Base-by-base conservation (phyloP, 2,888 invertebrate genomes). In the Heterodera filipjevi region DNA sequence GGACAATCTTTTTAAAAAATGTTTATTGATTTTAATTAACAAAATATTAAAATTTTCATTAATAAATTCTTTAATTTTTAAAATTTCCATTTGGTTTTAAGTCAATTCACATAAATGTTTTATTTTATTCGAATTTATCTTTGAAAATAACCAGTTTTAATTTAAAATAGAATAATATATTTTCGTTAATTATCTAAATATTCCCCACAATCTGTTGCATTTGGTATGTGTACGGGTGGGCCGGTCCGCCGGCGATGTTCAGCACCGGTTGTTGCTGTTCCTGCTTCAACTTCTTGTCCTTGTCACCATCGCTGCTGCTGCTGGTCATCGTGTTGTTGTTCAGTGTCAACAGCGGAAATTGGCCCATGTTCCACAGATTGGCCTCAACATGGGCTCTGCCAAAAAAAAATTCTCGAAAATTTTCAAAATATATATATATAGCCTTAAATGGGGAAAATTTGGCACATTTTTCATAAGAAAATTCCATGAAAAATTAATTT, bases 171-270 rank as follows among this genome's bases (percentile, higher is more conserved):
- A 6, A 8, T 44, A 32, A 27, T n/a, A 27, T 27, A 59, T n/a
- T 27, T 3, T 22, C n/a, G 70, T 3, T 12, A 35, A 27, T 35
- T 49, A 94, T 92, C 12, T 96, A 96, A 89, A 95, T 96, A 91
- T 96, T 96, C 89, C 96, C 81, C 66, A 83, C 85, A 22, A 87
- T 84, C 80, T 89, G 87, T 79, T 87, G 84, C 10, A 89, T 79
- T 59, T 85, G 83, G 75, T 86, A 89, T 22, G 78, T 84, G 81
- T 89, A 89, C 1, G 88, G 87, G 80, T 95, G 95, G 77, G 97
- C 92, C 0, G 98, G 97, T 3, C 98, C 98, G 0, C 96, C 96
- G 0, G 95, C 95, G 88, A 98, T 94, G 91, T 96, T 96, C 39
- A 83, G 72, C 44, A 33, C 27, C 14, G 71, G 32, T 27, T 59